Conservation (phyloP, 2,113 vertebrate species). For the Ovis aries region ARS-UI_Ramb_v3.0 NC_056064.1:21534001-21534500, state of each 20-base stretch:
- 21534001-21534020: accelerated
- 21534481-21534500: not conserved
- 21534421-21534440: not conserved
- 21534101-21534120: not conserved
- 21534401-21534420: not conserved
- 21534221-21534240: not conserved
- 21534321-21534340: not conserved
- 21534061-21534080: not conserved
- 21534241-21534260: not conserved
- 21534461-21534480: not conserved
- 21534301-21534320: not conserved
- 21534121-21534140: not conserved
- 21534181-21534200: not conserved
- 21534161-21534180: not conserved
- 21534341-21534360: not conserved
- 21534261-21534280: not conserved
- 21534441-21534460: not conserved
- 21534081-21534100: not conserved
- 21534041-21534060: not conserved
- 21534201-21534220: not conserved
- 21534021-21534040: not conserved
- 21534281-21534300: not conserved
- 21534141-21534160: not conserved
- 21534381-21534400: not conserved
- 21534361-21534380: not conserved